phyloP scores from a whole-genome alignment of 2,797 vertebrate species.

The Leuciscus waleckii region DNA sequence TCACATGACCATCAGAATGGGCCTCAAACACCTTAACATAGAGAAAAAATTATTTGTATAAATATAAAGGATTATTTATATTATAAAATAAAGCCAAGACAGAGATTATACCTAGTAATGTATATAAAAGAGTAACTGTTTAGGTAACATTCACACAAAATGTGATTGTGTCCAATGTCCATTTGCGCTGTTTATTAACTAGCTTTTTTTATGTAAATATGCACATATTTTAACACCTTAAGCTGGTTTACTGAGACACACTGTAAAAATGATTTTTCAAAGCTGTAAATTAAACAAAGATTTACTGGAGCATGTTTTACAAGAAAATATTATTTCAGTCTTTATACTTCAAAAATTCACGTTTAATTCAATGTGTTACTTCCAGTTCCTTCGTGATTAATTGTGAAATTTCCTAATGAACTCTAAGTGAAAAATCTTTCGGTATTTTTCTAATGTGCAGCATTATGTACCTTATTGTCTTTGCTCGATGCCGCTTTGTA shows the following conservation, averaged over 20 bases:
- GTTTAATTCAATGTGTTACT: not conserved
- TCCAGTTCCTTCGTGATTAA: not conserved
- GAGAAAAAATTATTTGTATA: not conserved
- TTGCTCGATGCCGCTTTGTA: slow-evolving; percentile 78
- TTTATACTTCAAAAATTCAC: not conserved
- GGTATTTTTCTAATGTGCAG: not conserved
- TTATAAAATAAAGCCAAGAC: not conserved
- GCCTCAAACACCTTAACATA: slow-evolving; percentile 82
- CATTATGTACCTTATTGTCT: slow-evolving; percentile 78
- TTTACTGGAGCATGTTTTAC: no score
- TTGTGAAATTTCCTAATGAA: not conserved
- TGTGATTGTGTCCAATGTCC: not conserved
- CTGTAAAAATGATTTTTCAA: not conserved
- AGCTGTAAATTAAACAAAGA: no score
- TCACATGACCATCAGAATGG: slow-evolving; percentile 73
- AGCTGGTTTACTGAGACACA: not conserved
- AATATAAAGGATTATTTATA: not conserved
- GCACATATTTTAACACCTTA: not conserved
- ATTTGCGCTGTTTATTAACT: not conserved
- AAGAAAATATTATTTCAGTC: no score
- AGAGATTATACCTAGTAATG: not conserved
- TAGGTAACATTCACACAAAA: not conserved
- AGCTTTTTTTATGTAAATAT: not conserved
- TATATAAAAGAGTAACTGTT: not conserved
- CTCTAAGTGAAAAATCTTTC: no score